Conservation (phyloP, 2,888 invertebrate genomes). For the Ypsolopha scabrella region DNA sequence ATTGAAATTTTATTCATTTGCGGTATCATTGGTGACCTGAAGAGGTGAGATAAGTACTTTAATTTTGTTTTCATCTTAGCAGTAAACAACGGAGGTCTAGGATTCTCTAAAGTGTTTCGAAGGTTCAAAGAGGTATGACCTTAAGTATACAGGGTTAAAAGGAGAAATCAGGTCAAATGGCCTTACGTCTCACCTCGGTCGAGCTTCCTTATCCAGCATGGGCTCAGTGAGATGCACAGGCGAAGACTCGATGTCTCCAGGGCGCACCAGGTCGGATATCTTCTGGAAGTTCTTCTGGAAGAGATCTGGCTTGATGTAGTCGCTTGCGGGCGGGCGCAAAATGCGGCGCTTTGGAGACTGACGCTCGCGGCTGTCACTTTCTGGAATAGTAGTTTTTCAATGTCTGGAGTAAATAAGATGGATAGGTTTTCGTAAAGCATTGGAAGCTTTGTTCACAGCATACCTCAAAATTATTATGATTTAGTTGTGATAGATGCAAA, state of each 20-base stretch:
- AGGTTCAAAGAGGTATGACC: no score
- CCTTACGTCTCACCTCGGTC: constrained; percentile 20
- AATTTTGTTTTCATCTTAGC: no score
- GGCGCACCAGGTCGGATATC: constrained; percentile 54
- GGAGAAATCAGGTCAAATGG: no score
- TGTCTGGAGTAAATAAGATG: no score
- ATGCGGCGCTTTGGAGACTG: constrained; percentile 56
- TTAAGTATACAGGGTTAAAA: no score
- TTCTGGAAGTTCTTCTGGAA: constrained; percentile 68
- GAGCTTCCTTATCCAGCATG: constrained; percentile 35
- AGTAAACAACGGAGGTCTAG: no score
- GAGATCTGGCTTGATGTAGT: constrained; percentile 70
- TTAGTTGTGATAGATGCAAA: background rate
- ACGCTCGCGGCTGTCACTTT: constrained; percentile 27
- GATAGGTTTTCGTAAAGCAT: no score
- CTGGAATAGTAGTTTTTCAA: constrained; percentile 12
- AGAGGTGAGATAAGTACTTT: background rate
- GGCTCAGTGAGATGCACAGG: constrained; percentile 35
- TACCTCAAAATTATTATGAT: no score
- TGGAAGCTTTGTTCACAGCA: no score
- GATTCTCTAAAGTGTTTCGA: no score
- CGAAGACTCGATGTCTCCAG: constrained; percentile 38
- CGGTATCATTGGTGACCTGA: constrained; percentile 64
- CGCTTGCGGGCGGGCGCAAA: constrained; percentile 68
- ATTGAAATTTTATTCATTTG: constrained; percentile 62